Base-by-base conservation (phyloP, 1,140 invertebrate species). In the Bombus superbus region DNA sequence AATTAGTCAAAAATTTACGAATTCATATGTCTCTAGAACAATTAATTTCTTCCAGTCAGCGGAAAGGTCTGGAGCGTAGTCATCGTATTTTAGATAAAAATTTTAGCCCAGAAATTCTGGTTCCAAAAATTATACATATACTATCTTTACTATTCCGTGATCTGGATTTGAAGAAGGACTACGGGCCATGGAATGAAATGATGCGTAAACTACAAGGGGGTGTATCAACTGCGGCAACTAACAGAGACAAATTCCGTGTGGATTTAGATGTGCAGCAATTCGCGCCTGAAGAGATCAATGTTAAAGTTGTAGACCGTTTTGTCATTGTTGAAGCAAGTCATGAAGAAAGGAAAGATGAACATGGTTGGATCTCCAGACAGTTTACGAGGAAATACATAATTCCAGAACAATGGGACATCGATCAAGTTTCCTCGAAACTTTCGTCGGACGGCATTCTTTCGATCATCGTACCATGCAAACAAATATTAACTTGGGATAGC, bases 271-370 rank as follows among this genome's bases (percentile, higher is more conserved):
- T 87, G 8, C 73, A 89, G 5, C 74, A 87, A 18, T 90, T 85
- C 32, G 71, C 81, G 2, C 85, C 87, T 0, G 78, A 90, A 3
- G 87, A 90, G 9, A 59, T 90, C 18, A 68, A 2, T 6, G 79
- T 90, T 42, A 89, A 89, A 18, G 42, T 90, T 1, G 71, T 76
- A 6, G 74, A 82, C 18, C 89, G 87, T 9, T 91, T 66, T 59
- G 94, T 98, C 8, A 92, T 97, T 1, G 95, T 98, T 2, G 97
- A 97, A 88, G 97, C 97, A 8, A 97, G 97, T 89, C 97, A 98
- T 84, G 97, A 98, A 89, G 97, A 98, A 90, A 97, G 97, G 81
- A 94, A 96, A 75, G 97, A 97, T 82, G 96, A 97, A 59, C 97
- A 97, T 86, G 97, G 97, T 2, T 97, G 92, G 88, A 96, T 97